These are phyloP conservation scores for Crotalus viridis DNA, from an alignment of 2,113 vertebrate genomes.

Conservation along the genomic window DNA sequence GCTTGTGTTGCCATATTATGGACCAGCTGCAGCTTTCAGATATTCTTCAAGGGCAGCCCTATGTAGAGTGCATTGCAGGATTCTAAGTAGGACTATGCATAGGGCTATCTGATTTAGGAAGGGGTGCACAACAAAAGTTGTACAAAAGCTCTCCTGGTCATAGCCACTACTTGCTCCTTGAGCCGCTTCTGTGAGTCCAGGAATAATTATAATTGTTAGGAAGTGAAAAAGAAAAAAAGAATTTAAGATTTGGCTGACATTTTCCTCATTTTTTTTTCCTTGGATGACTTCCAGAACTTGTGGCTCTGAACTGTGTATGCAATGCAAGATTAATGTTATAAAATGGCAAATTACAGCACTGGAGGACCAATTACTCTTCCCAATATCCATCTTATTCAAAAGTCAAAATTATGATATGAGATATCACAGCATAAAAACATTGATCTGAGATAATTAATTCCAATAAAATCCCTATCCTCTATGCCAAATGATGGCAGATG, in stretches of 20 bases:
- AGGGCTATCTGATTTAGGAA: background rate
- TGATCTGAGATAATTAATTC: constrained; percentile 35
- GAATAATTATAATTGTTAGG: background rate
- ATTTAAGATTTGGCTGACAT: background rate
- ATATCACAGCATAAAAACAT: background rate
- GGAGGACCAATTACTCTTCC: constrained; percentile 22
- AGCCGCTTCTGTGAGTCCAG: background rate
- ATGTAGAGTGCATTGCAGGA: background rate
- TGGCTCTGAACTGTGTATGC: background rate
- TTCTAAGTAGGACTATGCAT: background rate
- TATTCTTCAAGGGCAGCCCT: background rate
- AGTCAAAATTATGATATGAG: background rate
- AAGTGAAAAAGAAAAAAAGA: background rate
- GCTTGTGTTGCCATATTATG: background rate
- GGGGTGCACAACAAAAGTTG: background rate
- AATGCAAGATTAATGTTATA: constrained; percentile 21
- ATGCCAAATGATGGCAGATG: constrained; percentile 29
- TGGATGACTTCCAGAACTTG: background rate
- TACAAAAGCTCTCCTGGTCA: background rate
- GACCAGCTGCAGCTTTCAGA: background rate
- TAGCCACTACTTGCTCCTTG: background rate
- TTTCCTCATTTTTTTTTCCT: background rate
- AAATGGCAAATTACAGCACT: constrained; percentile 14
- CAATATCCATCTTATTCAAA: constrained; percentile 6
- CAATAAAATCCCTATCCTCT: constrained; percentile 30